Base-by-base conservation (phyloP, 2,797 vertebrate species). In the Clarias laeviceps region DNA sequence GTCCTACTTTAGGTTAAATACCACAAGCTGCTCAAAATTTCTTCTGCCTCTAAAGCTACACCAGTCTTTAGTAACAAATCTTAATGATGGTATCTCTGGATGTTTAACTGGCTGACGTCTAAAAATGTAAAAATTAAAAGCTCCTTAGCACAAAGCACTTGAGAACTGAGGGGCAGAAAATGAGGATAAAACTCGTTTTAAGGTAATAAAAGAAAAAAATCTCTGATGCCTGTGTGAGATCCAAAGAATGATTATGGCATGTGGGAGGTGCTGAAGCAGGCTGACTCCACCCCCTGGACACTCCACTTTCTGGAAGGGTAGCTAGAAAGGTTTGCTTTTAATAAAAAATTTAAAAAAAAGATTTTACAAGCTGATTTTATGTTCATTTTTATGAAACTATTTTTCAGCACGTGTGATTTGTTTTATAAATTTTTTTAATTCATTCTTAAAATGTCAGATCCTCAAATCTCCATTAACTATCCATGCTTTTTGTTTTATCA, bases 391-490 rank as follows among this genome's bases (percentile, higher is more conserved):
- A 54, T 54, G 50, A 54, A 54, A 54, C 12, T 14, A 14, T 45
- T 15, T 45, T 64, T n/a, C 22, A 40, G 78, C 37, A 80, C 4
- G 4, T 64, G 37, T 5, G 4, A 3, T 37, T 72, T 69, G 17
- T 11, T 24, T 54, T 29, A 34, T 59, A 11, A 4, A 22, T 37
- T 24, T 5, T 34, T 50, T 50, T 14, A 5, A n/a, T 59, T 15
- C n/a, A 40, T 82, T 82, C 24, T 82, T 40, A 72, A 81, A 64
- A 76, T 82, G 84, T 77, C 57, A 82, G 59, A 61, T 56, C n/a
- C 24, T 76, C 32, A 59, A 29, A 18, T 68, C 22, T 81, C 40
- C 22, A 15, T 20, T 77, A 77, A 77, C 56, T 59, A 4, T 61
- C 56, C 56, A 40, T n/a, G 50, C 34, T 68, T 68, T 85, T 37